phyloP scores from a whole-genome alignment of 2,797 vertebrate genomes.

The Myiotriccus ornatus region DNA sequence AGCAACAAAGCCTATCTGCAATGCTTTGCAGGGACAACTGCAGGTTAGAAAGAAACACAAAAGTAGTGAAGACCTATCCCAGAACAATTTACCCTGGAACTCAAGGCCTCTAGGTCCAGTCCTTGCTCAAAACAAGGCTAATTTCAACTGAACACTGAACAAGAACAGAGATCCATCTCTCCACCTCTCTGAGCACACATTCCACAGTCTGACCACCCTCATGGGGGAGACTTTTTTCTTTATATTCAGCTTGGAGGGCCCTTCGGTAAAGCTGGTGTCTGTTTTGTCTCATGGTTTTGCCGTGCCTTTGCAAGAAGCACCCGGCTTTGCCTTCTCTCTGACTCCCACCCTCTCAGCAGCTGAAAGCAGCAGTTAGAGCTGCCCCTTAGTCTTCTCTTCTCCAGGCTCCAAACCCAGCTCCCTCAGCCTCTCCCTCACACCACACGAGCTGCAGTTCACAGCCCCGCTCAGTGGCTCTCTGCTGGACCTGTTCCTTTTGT shows the following conservation, averaged over 20 bases:
- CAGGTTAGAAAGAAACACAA: not conserved
- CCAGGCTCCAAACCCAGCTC: not conserved
- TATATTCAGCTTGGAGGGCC: not conserved
- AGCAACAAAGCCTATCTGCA: not conserved
- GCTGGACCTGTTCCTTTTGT: not conserved
- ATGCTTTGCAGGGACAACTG: not conserved
- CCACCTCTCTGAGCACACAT: not conserved
- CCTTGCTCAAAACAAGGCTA: not conserved
- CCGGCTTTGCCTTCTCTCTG: not conserved
- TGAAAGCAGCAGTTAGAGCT: not conserved
- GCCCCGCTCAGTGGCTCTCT: not conserved
- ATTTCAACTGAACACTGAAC: not conserved
- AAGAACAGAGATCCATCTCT: not conserved
- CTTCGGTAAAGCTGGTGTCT: not conserved
- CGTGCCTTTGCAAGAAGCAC: not conserved
- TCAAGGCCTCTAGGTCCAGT: not conserved
- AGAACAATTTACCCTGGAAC: not conserved
- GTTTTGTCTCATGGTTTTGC: not conserved
- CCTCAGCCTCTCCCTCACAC: not conserved
- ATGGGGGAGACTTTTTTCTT: not conserved
- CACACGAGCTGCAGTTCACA: fast-evolving
- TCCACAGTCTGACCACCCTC: not conserved
- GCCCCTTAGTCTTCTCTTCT: not conserved
- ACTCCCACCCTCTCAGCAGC: not conserved
- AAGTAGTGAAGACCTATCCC: not conserved